Evolutionary conservation across 2,888 invertebrate genomes (phyloP).

Genomic region (Scelioninae gen. 1): DNA sequence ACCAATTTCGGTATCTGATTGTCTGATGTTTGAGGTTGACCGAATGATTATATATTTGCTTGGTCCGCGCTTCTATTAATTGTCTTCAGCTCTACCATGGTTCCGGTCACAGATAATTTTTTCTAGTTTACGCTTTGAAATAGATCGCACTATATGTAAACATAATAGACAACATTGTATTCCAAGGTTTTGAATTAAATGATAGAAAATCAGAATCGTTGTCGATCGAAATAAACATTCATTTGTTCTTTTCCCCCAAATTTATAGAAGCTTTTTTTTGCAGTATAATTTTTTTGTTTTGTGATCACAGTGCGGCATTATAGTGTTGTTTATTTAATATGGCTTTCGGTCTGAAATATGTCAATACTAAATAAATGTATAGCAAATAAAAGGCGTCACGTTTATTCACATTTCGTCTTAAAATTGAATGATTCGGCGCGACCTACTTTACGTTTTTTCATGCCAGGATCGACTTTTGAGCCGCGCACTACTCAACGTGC

Average conservation of each 20-base stretch:
- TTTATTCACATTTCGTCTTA: conserved; percentile 42
- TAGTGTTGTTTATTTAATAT: neutral
- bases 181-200: too few relatives aligned
- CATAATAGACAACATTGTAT: too few relatives aligned
- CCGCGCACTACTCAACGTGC: conserved; percentile 17
- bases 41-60: conserved; percentile 47
- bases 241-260: neutral
- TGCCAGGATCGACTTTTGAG: conserved; percentile 14
- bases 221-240: neutral
- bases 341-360: neutral
- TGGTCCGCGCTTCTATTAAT: conserved; percentile 30
- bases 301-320: neutral
- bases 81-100: conserved; percentile 10
- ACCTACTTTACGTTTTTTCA: conserved; percentile 45
- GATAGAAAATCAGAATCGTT: neutral
- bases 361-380: conserved; percentile 33
- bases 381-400: conserved; percentile 25
- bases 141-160: conserved; percentile 1
- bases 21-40: conserved; percentile 43
- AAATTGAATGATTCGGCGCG: conserved; percentile 39
- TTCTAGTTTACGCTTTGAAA: conserved; percentile 5
- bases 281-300: neutral
- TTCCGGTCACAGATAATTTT: conserved; percentile 6
- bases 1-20: too few relatives aligned
- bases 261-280: too few relatives aligned